A percentile compares a stretch with the other conserved stretches of the same genome.
phyloP scores from a whole-genome alignment of 64 coral and sea anemone genomes.

The Acropora yongei region DNA sequence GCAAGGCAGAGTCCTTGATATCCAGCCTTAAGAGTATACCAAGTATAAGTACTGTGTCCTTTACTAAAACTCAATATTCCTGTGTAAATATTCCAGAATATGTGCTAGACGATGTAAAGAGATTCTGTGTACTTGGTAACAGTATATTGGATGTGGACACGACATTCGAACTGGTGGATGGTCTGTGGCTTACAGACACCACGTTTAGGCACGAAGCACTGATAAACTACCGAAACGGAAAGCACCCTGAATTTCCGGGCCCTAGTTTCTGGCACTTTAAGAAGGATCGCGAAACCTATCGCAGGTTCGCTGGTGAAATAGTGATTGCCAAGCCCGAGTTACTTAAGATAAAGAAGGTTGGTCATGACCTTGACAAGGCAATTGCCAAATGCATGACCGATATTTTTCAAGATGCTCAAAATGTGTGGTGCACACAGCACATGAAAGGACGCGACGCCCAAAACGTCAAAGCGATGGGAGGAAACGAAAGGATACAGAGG shows the following conservation, averaged over 20 bases:
- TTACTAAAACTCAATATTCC: not conserved
- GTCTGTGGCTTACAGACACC: not conserved
- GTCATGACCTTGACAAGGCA: slow-evolving; percentile 31
- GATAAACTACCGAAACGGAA: not conserved
- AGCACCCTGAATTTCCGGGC: not conserved
- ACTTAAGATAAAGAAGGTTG: not conserved
- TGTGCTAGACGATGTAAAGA: not conserved
- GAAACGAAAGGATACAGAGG: slow-evolving; percentile 20
- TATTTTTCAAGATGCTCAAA: slow-evolving; percentile 28
- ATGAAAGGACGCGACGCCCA: slow-evolving; percentile 32
- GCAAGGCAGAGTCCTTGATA: too few species aligned
- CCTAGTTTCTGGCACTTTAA: slow-evolving; percentile 29
- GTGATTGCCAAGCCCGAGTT: not conserved
- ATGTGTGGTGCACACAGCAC: slow-evolving; percentile 38
- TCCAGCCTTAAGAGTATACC: too few species aligned
- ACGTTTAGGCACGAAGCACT: not conserved
- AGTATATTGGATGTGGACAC: slow-evolving; percentile 40
- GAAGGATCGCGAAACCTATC: slow-evolving; percentile 9
- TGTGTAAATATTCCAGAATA: not conserved
- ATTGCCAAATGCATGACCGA: not conserved
- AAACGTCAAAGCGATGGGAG: slow-evolving; percentile 30
- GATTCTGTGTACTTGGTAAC: slow-evolving; percentile 12
- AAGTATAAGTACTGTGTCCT: not conserved
- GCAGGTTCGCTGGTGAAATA: not conserved
- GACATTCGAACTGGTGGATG: slow-evolving; percentile 43